Evolutionary conservation across 2,797 vertebrate species (phyloP).

Genomic region (Pseudomugil gertrudae): DNA sequence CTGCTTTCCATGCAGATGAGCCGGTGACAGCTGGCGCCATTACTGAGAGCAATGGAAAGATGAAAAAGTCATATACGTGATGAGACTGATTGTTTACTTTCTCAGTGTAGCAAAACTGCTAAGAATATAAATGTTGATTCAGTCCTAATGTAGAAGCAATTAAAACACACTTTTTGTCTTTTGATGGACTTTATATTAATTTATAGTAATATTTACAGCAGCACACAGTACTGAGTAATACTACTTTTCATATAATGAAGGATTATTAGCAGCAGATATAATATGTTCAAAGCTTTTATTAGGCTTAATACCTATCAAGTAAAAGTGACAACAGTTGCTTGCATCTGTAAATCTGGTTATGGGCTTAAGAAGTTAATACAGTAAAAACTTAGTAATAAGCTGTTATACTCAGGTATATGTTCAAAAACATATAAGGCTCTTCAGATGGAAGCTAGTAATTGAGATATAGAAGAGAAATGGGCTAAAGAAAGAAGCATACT

Average conservation of each 20-base stretch:
- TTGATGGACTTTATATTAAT: neutral
- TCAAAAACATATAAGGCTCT: too few relatives aligned
- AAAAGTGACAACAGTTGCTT: neutral
- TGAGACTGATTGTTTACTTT: conserved; percentile 7
- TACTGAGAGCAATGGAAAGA: conserved; percentile 16
- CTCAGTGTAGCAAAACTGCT: conserved; percentile 3
- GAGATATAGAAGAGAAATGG: too few relatives aligned
- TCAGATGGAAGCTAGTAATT: too few relatives aligned
- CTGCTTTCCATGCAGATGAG: conserved; percentile 20
- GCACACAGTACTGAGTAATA: neutral
- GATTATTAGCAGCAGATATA: too few relatives aligned
- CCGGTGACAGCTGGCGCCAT: conserved; percentile 11
- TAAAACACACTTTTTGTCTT: neutral
- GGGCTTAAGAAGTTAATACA: neutral
- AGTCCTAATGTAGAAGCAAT: neutral
- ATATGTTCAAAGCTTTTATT: neutral
- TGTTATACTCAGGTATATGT: too few relatives aligned
- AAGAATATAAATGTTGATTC: conserved; percentile 9
- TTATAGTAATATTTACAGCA: conserved; percentile 9
- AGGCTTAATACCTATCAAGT: neutral
- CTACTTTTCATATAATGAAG: neutral
- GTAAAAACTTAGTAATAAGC: neutral
- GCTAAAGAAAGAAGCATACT: too few relatives aligned
- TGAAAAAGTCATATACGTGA: conserved; percentile 13
- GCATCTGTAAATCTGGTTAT: neutral